A percentile compares a stretch with the other conserved stretches of the same genome.
Evolutionary conservation across 1,140 invertebrate genomes (phyloP).

Genomic region (Pseudomyrmex flavicornis): DNA sequence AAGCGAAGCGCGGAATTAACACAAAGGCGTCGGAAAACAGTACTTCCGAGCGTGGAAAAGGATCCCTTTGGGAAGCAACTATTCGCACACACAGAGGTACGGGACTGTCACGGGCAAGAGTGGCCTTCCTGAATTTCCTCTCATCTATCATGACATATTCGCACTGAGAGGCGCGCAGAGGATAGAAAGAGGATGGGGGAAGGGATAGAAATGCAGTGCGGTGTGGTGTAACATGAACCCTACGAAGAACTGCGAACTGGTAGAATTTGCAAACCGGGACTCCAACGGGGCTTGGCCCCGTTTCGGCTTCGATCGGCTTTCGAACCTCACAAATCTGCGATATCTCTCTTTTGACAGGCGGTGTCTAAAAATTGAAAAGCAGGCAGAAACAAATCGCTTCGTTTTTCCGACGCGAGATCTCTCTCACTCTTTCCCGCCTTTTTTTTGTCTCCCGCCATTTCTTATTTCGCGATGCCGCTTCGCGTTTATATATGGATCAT

Average conservation of each 20-base stretch:
- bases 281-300: background rate
- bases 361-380: constrained; percentile 55
- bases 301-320: constrained; percentile 46
- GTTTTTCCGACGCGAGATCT: constrained; percentile 27
- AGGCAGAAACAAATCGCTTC: constrained; percentile 51
- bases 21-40: constrained; percentile 53
- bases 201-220: background rate
- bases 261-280: constrained; percentile 1
- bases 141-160: constrained; percentile 59
- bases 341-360: constrained; percentile 53
- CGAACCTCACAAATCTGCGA: constrained; percentile 53
- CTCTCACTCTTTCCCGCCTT: background rate
- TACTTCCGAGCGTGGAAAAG: constrained; percentile 47
- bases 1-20: constrained; percentile 23
- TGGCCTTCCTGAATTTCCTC: constrained; percentile 57
- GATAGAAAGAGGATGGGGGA: no score
- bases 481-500: constrained; percentile 24
- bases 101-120: constrained; percentile 53
- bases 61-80: constrained; percentile 38
- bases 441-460: background rate
- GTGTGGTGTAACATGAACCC: constrained; percentile 22
- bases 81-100: constrained; percentile 31
- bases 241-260: constrained; percentile 30
- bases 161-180: constrained; percentile 5
- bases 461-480: constrained; percentile 24